Evolutionary conservation across 1,140 invertebrate genomes (phyloP), one percentile per base, ranked within the genome.

Genomic region (Calliphora vicina): DNA sequence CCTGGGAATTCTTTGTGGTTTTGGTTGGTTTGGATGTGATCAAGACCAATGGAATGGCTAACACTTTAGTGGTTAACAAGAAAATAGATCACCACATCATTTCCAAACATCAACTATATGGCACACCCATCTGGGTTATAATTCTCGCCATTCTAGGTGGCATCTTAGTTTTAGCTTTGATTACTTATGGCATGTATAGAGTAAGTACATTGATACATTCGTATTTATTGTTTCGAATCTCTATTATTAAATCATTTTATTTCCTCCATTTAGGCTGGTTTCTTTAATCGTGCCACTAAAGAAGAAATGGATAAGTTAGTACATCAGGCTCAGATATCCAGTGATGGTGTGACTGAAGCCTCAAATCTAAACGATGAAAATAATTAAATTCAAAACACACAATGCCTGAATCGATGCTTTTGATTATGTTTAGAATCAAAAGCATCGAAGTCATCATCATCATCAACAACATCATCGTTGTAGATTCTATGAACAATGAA

Each of bases 1-100:
- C 88, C 6, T 89, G 87, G 87, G 90, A 91, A 73, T 90, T 86
- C 82, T 90, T 91, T 84, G 88, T 88, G 57, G 86, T 90, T 74
- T 82, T 87, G 3, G 85, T 86, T 20, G 86, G 85, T 15, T 17
- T 89, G 23, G 84, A 86, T 20, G 73, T 90, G 67, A 61, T 23
- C 23, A 90, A 87, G 78, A 85, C 86, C 29, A 88, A 87, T 10
- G 86, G 85, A 8, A 83, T 84, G 26, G 13, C 27, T 1, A 85
- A 27, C 8, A 84, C 88, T 8, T 43, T 88, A 23, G 43, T 57
- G 1, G 86, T 90, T 1, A 85, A 81, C 20, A 84, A 82, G 0
- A 89, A 86, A 27, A 87, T 90, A 8, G 88, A 88, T 10, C 87
- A 89, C 17, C 89, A 88, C 83, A 85, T 90, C 17, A 88, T 91